Evolutionary conservation across 2,797 vertebrate species (phyloP), one percentile per base, ranked within the genome.

Genomic region (Malurus splendens): DNA sequence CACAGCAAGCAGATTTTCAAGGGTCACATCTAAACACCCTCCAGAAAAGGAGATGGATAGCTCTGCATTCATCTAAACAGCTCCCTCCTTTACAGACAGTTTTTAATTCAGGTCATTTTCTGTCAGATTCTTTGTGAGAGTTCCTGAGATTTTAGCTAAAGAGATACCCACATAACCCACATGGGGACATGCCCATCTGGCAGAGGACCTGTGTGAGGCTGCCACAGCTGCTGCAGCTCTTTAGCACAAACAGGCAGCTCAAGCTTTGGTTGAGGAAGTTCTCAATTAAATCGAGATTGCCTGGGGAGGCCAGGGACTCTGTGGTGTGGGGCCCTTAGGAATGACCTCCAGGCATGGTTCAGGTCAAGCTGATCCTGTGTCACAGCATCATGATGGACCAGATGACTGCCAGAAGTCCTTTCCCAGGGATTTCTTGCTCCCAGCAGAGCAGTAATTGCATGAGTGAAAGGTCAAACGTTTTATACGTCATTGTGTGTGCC

Each of bases 201-300:
- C 83, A 80, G 39, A 54, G 33, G 72, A 85, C 39, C 18, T 56
- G 22, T 13, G 3, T 51, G 50, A 67, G 47, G 38, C 76, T 2
- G 11, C 22, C 68, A 80, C 59, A 77, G 65, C 72, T 85, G 47
- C 66, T 70, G 44, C 8, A 72, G 62, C 76, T 60, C 52, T 72
- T 74, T 39, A 85, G 72, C 20, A 86, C 76, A 81, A 92, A 45
- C n/a, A 83, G 32, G 28, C 62, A 85, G 82, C 28, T 55, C 48
- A 71, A 36, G 65, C 76, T 85, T 72, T 90, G 86, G n/a, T 5
- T 92, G 65, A 88, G 86, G 72, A 94, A 72, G 18, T 56, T 74
- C 72, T 88, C 84, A 80, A 65, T 93, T 82, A 90, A 91, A 80
- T 13, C 0, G 7, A 57, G 75, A 50, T 68, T 89, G 72, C 30